phyloP scores from a whole-genome alignment of 2,113 vertebrate species.

The Bubo scandiacus region DNA sequence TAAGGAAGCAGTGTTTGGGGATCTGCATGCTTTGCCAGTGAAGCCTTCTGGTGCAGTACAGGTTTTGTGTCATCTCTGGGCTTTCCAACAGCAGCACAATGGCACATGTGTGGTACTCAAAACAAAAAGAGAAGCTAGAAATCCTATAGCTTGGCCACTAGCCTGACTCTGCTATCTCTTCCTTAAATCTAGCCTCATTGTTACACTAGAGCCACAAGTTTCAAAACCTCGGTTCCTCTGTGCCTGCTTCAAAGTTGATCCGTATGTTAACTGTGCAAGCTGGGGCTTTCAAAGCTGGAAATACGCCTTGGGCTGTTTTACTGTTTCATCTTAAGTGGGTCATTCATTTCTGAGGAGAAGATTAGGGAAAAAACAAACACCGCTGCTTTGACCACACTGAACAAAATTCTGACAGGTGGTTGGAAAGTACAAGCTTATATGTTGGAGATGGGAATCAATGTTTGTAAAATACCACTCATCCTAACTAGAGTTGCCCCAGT shows the following conservation, averaged over 20 bases:
- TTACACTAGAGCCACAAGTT: background rate
- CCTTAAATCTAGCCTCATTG: background rate
- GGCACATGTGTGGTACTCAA: background rate
- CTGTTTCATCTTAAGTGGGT: conserved; percentile 57
- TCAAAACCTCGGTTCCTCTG: background rate
- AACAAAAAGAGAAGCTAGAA: background rate
- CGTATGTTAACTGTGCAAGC: conserved; percentile 20
- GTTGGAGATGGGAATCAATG: background rate
- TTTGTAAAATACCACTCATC: background rate
- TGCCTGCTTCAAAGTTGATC: conserved; percentile 11
- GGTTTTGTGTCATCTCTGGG: background rate
- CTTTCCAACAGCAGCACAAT: background rate
- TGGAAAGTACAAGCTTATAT: background rate
- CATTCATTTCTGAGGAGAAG: conserved; percentile 46
- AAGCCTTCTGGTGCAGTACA: background rate
- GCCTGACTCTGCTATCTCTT: background rate
- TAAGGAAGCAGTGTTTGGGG: background rate
- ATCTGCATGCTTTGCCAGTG: background rate
- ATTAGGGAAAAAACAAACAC: conserved; percentile 50
- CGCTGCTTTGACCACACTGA: background rate
- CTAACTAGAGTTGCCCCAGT: background rate
- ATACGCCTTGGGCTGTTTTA: conserved; percentile 48
- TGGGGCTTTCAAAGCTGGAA: conserved; percentile 35
- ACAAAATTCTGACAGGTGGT: conserved; percentile 15
- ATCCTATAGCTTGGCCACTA: background rate